Evolutionary conservation across 2,888 invertebrate species (phyloP).

Genomic region (Pegoplata infirma): DNA sequence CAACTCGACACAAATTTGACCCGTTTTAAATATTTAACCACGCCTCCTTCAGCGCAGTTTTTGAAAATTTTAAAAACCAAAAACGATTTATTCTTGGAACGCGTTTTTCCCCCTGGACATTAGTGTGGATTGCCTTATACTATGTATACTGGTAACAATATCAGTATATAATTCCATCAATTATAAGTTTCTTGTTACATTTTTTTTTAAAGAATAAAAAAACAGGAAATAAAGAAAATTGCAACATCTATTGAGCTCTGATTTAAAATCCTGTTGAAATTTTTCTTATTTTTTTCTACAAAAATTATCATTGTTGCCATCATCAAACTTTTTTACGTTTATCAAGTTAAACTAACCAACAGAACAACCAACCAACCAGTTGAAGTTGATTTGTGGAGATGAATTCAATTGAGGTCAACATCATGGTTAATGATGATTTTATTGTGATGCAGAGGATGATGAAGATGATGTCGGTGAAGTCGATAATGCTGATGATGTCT

Average conservation of each 20-base stretch:
- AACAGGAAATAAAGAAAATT: slow-evolving; percentile 26
- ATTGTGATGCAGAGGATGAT: slow-evolving; percentile 6
- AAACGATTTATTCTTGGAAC: too few relatives aligned
- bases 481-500: too few relatives aligned
- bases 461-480: slow-evolving; percentile 2
- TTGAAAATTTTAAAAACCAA: too few relatives aligned
- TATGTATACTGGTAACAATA: too few relatives aligned
- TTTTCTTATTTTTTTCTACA: slow-evolving; percentile 11
- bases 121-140: too few relatives aligned
- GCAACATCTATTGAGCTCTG: slow-evolving; percentile 52
- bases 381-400: slow-evolving; percentile 59
- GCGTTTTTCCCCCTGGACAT: too few relatives aligned
- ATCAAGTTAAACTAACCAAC: slow-evolving; percentile 44
- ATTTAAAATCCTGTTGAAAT: slow-evolving; percentile 39
- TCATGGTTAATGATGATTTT: slow-evolving; percentile 39
- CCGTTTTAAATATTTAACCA: too few relatives aligned
- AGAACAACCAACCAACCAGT: slow-evolving; percentile 34
- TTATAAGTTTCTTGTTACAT: too few relatives aligned
- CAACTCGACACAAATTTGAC: too few relatives aligned
- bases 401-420: slow-evolving; percentile 60
- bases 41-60: too few relatives aligned
- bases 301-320: slow-evolving; percentile 34
- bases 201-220: too few relatives aligned
- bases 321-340: slow-evolving; percentile 41
- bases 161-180: too few relatives aligned